These are phyloP conservation scores for Trachymyrmex cornetzi DNA, from an alignment of 1,140 invertebrate species.

Conservation along the genomic window DNA sequence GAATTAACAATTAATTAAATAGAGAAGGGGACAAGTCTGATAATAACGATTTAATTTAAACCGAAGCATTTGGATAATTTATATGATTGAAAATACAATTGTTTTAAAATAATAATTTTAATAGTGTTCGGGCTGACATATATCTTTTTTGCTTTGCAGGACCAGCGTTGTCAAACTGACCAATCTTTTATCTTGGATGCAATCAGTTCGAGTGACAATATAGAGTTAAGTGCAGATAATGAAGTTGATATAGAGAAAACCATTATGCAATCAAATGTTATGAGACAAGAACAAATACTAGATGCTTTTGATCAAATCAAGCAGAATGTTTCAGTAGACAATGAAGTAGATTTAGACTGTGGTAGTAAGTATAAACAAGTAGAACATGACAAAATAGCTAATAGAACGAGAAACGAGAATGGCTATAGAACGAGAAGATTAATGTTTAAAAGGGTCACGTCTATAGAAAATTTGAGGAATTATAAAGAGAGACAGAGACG, in stretches of 20 bases:
- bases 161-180: constrained; percentile 76
- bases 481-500: constrained; percentile 81
- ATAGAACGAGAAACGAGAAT: constrained; percentile 57
- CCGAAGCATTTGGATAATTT: too few species aligned
- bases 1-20: too few species aligned
- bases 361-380: constrained; percentile 56
- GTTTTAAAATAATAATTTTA: background rate
- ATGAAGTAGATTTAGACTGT: constrained; percentile 1
- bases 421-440: constrained; percentile 73
- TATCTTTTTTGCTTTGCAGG: constrained; percentile 61
- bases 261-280: background rate
- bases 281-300: background rate
- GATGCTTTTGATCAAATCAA: constrained; percentile 30
- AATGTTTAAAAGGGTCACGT: constrained; percentile 81
- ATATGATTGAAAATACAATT: too few species aligned
- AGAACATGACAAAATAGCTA: constrained; percentile 62
- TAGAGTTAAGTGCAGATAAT: background rate
- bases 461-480: constrained; percentile 81
- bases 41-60: too few species aligned
- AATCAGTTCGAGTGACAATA: constrained; percentile 35
- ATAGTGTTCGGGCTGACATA: background rate
- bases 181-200: constrained; percentile 38
- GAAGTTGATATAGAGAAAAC: background rate
- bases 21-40: too few species aligned
- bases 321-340: background rate